Evolutionary conservation across 2,113 vertebrate species (phyloP).

Genomic region (Rhinopomastus cyanomelas): DNA sequence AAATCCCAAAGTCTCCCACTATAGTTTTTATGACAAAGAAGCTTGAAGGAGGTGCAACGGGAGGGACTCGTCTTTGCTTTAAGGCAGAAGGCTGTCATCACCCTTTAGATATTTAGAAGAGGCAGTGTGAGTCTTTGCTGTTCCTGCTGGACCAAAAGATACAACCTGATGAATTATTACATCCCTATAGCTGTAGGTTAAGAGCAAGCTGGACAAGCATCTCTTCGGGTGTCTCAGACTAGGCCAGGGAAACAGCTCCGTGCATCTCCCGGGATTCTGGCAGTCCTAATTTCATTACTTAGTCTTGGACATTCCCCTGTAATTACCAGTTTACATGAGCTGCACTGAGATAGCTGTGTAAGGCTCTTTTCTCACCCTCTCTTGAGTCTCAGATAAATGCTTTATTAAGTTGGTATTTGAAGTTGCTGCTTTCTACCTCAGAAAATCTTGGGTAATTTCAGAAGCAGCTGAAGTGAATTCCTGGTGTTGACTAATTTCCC

Average conservation of each 20-base stretch:
- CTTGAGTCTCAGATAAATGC: neutral
- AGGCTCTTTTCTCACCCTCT: neutral
- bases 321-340: neutral
- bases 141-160: neutral
- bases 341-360: neutral
- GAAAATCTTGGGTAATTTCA: neutral
- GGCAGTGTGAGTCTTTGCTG: neutral
- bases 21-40: neutral
- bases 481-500: neutral
- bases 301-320: neutral
- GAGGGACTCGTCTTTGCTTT: neutral
- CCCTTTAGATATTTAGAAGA: neutral
- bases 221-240: neutral
- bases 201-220: neutral
- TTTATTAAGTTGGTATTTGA: neutral
- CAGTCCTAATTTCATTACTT: neutral
- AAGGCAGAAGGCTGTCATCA: neutral
- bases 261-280: neutral
- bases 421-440: neutral
- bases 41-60: neutral
- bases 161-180: neutral
- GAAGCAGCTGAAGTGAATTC: neutral
- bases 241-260: neutral
- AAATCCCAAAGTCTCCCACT: neutral
- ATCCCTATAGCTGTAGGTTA: neutral